A percentile compares a stretch with the other conserved stretches of the same genome.
These are phyloP conservation scores for Poeciliopsis infans DNA, from an alignment of 2,797 vertebrate species.

Conservation along the genomic window DNA sequence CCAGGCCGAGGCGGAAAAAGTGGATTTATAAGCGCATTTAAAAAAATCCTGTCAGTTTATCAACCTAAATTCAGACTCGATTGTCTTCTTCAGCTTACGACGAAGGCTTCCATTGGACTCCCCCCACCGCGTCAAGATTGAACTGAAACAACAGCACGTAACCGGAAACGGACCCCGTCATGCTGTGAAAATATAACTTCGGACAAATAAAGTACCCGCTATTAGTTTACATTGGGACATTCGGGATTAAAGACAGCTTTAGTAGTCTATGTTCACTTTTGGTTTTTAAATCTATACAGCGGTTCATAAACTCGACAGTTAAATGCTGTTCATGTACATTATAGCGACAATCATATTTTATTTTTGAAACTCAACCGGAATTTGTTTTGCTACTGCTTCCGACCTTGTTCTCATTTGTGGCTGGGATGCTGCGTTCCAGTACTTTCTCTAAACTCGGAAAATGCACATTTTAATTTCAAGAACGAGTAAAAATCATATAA, in stretches of 20 bases:
- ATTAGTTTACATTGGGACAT: rapidly evolving
- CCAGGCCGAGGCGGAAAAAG: background rate
- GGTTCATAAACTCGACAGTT: background rate
- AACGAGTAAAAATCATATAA: background rate
- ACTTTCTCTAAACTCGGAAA: constrained; percentile 17
- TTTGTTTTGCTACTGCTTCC: background rate
- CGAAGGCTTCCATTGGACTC: constrained; percentile 80
- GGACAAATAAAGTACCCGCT: background rate
- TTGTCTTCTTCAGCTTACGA: constrained; percentile 76
- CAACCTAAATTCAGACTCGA: constrained; percentile 61
- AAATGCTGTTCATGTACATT: background rate
- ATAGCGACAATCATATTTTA: background rate
- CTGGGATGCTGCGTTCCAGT: constrained; percentile 37
- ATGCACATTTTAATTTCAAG: background rate
- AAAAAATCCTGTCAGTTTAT: constrained; percentile 24
- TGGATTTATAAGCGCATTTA: background rate
- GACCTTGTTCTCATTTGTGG: background rate
- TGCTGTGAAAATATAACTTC: background rate
- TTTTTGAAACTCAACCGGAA: constrained; percentile 27
- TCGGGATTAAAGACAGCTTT: background rate
- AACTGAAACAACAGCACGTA: background rate
- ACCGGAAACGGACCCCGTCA: constrained; percentile 18
- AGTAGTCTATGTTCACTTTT: background rate
- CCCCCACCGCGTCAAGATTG: constrained; percentile 57
- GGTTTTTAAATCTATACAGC: background rate